Evolutionary conservation across 2,888 invertebrate genomes (phyloP).

Genomic region (Acrobasis repandana): DNA sequence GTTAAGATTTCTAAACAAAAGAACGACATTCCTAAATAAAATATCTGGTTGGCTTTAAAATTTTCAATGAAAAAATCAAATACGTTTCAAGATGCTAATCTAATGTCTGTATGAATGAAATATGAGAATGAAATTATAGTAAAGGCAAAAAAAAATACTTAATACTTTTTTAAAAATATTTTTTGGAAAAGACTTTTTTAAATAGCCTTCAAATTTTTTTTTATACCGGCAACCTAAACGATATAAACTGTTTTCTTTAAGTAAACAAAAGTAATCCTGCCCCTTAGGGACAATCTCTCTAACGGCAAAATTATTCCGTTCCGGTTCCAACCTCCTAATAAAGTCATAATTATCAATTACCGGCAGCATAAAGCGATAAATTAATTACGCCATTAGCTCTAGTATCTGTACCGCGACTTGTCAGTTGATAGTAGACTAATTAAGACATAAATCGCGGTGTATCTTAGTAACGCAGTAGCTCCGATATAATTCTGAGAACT

Average conservation of each 20-base stretch:
- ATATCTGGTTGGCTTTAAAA: no score
- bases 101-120: no score
- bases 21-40: no score
- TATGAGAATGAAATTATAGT: no score
- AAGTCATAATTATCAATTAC: conserved; percentile 18
- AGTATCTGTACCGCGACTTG: neutral
- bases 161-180: no score
- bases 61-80: no score
- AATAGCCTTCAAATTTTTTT: no score
- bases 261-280: neutral
- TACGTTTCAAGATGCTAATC: no score
- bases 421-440: conserved; percentile 6
- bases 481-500: neutral
- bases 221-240: no score
- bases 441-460: conserved; percentile 5
- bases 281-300: neutral
- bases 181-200: no score
- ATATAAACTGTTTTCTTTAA: neutral
- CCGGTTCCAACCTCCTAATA: conserved; percentile 3
- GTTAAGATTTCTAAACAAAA: no score
- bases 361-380: conserved; percentile 5
- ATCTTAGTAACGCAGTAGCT: conserved; percentile 9
- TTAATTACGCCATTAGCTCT: conserved; percentile 22
- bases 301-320: neutral
- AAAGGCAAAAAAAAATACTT: no score